Conservation (phyloP, 2,888 invertebrate species). For the Neria commutata region DNA sequence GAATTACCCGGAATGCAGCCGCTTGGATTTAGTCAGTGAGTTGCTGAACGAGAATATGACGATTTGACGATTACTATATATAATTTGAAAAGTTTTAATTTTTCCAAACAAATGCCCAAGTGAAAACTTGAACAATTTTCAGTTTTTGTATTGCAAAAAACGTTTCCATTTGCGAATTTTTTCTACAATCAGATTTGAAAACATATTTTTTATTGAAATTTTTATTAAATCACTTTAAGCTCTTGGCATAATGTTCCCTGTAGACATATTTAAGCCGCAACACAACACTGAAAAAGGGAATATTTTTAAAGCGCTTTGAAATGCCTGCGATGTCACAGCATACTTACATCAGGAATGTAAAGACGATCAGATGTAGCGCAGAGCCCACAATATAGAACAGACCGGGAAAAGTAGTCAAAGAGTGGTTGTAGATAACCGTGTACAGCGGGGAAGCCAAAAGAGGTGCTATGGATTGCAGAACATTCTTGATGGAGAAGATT, state of each 20-base stretch:
- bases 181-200: no score
- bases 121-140: no score
- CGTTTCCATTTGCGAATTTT: no score
- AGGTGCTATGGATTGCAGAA: constrained; percentile 70
- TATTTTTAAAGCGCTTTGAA: constrained; percentile 4
- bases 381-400: constrained; percentile 67
- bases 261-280: constrained; percentile 47
- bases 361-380: constrained; percentile 57
- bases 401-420: constrained; percentile 66
- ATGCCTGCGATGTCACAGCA: no score
- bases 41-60: no score
- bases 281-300: constrained; percentile 39
- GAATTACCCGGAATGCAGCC: no score
- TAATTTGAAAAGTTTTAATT: no score
- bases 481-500: constrained; percentile 72
- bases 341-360: constrained; percentile 51
- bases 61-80: no score
- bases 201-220: no score
- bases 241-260: constrained; percentile 47
- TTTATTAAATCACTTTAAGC: constrained; percentile 41
- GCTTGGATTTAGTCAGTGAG: no score
- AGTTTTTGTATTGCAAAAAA: no score
- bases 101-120: no score
- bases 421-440: constrained; percentile 68
- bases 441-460: constrained; percentile 69